A percentile compares a stretch with the other conserved stretches of the same genome.
These are phyloP conservation scores for Eupsittula cactorum DNA, from an alignment of 2,113 vertebrate genomes.

Conservation along the genomic window DNA sequence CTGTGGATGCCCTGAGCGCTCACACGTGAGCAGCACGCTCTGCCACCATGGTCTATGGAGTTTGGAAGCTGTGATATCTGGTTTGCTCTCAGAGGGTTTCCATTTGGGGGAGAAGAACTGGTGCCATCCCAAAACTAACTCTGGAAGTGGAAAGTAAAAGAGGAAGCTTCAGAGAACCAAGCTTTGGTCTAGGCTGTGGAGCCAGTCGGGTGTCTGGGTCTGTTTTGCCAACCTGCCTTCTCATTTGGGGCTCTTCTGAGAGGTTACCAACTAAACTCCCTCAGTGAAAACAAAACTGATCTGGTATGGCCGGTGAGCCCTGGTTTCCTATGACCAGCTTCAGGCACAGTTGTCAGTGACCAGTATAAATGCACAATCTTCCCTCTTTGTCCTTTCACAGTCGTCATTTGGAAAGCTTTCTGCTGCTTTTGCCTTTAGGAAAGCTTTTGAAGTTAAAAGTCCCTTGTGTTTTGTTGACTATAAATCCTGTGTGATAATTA, in stretches of 20 bases:
- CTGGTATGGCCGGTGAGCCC: not conserved
- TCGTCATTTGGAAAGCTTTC: not conserved
- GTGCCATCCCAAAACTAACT: not conserved
- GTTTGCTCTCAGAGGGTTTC: not conserved
- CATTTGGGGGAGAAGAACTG: not conserved
- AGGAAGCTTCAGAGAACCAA: not conserved
- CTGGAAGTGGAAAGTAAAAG: not conserved
- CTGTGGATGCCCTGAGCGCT: not conserved
- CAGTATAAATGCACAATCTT: not conserved
- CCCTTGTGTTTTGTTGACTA: not conserved
- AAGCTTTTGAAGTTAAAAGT: not conserved
- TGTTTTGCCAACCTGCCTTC: not conserved
- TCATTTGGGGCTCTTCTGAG: not conserved
- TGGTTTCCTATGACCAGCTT: not conserved
- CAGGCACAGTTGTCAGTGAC: not conserved
- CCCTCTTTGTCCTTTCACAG: not conserved
- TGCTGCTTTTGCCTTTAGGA: not conserved
- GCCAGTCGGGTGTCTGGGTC: not conserved
- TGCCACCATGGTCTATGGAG: fast-evolving
- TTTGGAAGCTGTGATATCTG: not conserved
- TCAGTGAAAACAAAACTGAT: not conserved
- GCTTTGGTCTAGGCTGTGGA: not conserved
- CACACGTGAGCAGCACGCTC: not conserved
- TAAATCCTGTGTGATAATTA: not conserved
- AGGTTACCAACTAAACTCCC: not conserved